Evolutionary conservation across 1,140 invertebrate species (phyloP).

Genomic region (Drosophila arawakana): DNA sequence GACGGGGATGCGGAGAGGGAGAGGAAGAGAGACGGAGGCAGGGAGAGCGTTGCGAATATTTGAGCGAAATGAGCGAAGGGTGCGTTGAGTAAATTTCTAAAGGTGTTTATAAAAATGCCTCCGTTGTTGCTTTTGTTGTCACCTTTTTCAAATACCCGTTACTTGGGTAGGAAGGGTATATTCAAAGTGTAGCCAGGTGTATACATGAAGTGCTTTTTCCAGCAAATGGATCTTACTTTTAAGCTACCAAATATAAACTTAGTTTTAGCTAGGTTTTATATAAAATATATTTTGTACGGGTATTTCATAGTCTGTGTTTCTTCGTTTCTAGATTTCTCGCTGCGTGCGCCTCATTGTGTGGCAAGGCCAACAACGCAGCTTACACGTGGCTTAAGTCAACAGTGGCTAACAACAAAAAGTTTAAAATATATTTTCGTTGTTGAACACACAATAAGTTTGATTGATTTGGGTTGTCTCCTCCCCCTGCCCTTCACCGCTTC

Average conservation of each 20-base stretch:
- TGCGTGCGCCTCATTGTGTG: constrained; percentile 40
- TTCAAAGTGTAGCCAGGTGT: not conserved
- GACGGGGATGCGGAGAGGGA: not conserved
- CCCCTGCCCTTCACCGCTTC: not conserved
- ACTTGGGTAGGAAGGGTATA: not conserved
- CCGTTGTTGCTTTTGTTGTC: constrained; percentile 45
- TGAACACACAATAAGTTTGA: constrained; percentile 70
- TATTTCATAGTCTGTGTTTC: not conserved
- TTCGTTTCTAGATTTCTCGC: not conserved
- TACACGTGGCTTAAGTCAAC: constrained; percentile 69
- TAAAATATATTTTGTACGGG: no score
- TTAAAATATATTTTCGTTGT: constrained; percentile 56
- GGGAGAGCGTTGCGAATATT: constrained; percentile 26
- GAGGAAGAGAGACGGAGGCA: not conserved
- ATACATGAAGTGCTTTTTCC: not conserved
- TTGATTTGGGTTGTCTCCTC: constrained; percentile 68
- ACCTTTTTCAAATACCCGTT: constrained; percentile 24
- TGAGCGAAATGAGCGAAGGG: not conserved
- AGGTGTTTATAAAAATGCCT: constrained; percentile 26
- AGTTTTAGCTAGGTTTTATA: no score
- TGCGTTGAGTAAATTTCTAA: constrained; percentile 23
- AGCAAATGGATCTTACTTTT: no score
- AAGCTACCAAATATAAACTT: no score
- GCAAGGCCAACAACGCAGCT: constrained; percentile 52
- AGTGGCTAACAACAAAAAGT: constrained; percentile 38